These are phyloP conservation scores for Priocnemis perturbator DNA, from an alignment of 2,888 invertebrate genomes.

Conservation along the genomic window DNA sequence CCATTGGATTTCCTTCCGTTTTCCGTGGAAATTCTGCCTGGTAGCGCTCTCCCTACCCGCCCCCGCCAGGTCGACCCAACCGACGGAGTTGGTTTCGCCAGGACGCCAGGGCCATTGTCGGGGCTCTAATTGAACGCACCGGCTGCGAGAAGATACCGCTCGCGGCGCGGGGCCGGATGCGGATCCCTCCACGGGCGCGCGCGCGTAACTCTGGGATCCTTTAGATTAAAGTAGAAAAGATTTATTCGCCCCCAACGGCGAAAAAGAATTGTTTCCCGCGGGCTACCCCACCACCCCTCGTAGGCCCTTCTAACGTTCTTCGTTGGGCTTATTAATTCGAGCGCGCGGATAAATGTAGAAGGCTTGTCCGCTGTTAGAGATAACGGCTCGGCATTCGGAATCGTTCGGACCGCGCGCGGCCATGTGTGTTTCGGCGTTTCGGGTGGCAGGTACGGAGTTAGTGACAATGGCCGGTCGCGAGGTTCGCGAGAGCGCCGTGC, in stretches of 20 bases:
- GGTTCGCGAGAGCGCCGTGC: too few species aligned
- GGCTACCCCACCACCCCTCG: too few species aligned
- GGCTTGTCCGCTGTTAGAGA: too few species aligned
- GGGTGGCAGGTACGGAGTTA: too few species aligned
- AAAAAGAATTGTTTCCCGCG: conserved; percentile 1
- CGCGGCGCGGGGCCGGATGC: conserved; percentile 10
- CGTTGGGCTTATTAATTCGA: too few species aligned
- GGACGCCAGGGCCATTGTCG: conserved; percentile 44
- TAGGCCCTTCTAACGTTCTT: too few species aligned
- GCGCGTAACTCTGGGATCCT: conserved; percentile 1
- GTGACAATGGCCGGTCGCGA: too few species aligned
- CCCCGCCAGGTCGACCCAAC: conserved; percentile 18
- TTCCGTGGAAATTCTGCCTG: conserved; percentile 52
- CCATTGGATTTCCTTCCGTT: conserved; percentile 67
- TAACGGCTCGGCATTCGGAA: too few species aligned
- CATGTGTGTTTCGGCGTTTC: too few species aligned
- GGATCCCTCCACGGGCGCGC: conserved; percentile 3
- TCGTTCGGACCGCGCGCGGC: too few species aligned
- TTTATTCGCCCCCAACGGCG: background rate
- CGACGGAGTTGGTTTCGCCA: conserved; percentile 26
- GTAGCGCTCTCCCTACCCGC: conserved; percentile 10
- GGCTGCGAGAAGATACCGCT: conserved; percentile 22
- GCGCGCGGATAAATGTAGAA: too few species aligned
- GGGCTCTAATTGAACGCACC: conserved; percentile 47
- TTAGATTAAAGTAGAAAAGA: conserved; percentile 6